A percentile compares a stretch with the other conserved stretches of the same genome.
Evolutionary conservation across 2,797 vertebrate genomes (phyloP).

Genomic region (Triplophysa yarkandensis): DNA sequence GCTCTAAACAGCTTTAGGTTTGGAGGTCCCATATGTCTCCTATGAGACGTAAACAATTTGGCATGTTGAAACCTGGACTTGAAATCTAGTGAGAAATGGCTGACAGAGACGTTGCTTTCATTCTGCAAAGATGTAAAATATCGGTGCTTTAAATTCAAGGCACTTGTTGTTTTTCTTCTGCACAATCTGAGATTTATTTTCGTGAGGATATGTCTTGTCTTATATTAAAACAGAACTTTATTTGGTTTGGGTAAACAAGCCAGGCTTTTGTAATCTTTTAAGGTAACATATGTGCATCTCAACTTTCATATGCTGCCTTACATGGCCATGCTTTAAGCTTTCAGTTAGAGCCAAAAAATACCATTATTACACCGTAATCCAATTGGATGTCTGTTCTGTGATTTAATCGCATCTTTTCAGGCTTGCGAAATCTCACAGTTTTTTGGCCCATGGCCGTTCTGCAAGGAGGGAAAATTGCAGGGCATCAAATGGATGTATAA

Average conservation of each 20-base stretch:
- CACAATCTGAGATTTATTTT: slow-evolving; percentile 60
- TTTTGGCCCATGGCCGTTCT: slow-evolving; percentile 23
- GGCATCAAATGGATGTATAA: slow-evolving; percentile 8
- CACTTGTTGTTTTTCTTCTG: slow-evolving; percentile 47
- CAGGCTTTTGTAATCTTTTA: slow-evolving; percentile 56
- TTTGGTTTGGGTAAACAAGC: slow-evolving; percentile 62
- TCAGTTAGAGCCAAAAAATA: slow-evolving; percentile 58
- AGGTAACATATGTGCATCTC: slow-evolving; percentile 59
- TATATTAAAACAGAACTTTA: slow-evolving; percentile 48
- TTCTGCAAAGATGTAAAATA: neutral
- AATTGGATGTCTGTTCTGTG: slow-evolving; percentile 31
- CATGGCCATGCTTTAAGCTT: slow-evolving; percentile 61
- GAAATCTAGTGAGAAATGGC: slow-evolving; percentile 15
- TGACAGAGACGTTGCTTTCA: slow-evolving; percentile 5
- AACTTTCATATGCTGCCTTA: slow-evolving; percentile 60
- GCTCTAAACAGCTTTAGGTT: slow-evolving; percentile 1
- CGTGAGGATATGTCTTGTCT: slow-evolving; percentile 46
- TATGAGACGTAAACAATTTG: neutral
- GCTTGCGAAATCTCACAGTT: slow-evolving; percentile 47
- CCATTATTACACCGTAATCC: slow-evolving; percentile 52
- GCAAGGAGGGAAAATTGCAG: slow-evolving; percentile 41
- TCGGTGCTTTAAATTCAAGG: slow-evolving; percentile 7
- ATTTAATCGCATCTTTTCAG: slow-evolving; percentile 46
- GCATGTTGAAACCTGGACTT: neutral
- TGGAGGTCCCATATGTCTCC: neutral